Evolutionary conservation across 2,113 vertebrate species (phyloP).

Genomic region (Origma solitaria): DNA sequence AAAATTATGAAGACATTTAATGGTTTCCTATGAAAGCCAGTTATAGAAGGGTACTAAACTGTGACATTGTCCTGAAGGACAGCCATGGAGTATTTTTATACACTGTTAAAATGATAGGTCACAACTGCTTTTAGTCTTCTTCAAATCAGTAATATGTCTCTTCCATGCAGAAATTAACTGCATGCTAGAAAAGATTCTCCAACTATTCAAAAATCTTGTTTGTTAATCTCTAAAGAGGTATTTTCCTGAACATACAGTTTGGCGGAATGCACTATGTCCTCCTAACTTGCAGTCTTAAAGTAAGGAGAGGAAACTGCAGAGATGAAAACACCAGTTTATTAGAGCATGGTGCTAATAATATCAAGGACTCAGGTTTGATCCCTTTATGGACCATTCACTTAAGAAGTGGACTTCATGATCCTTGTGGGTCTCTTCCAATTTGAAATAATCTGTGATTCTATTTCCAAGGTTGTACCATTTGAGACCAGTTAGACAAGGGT

Average conservation of each 20-base stretch:
- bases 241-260: background rate
- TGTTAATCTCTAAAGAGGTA: background rate
- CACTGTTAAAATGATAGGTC: background rate
- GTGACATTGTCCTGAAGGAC: background rate
- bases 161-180: background rate
- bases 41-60: background rate
- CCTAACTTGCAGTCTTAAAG: background rate
- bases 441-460: background rate
- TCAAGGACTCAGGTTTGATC: background rate
- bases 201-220: background rate
- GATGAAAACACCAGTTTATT: background rate
- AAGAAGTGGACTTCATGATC: accelerated
- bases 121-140: background rate
- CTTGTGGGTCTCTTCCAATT: background rate
- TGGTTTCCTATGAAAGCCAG: background rate
- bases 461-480: background rate
- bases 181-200: background rate
- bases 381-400: background rate
- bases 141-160: background rate
- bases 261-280: background rate
- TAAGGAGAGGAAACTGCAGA: background rate
- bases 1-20: background rate
- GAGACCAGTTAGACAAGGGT: background rate
- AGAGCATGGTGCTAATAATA: background rate
- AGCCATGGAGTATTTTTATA: background rate